Percentiles rank a stretch among this genome's conserved stretches.
Evolutionary conservation across 2,797 vertebrate species (phyloP).

Genomic region (Gambelia wislizenii): DNA sequence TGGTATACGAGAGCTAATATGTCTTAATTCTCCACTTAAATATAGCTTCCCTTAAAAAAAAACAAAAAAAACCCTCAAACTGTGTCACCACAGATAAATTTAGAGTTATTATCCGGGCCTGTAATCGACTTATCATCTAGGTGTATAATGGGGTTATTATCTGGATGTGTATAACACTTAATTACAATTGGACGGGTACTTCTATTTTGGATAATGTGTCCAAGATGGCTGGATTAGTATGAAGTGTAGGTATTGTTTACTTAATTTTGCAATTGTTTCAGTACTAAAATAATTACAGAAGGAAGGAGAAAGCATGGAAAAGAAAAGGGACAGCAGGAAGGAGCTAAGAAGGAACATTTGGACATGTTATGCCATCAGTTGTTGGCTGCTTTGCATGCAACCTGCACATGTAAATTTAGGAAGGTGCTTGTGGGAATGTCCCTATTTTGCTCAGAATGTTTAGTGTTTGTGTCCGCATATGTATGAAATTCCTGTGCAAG

Average conservation of each 20-base stretch:
- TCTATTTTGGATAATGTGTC: not conserved
- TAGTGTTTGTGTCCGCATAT: too few relatives aligned
- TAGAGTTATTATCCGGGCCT: too few relatives aligned
- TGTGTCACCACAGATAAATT: too few relatives aligned
- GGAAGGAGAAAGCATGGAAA: not conserved
- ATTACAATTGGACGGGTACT: not conserved
- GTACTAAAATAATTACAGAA: not conserved
- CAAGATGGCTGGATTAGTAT: not conserved
- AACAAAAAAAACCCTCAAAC: too few relatives aligned
- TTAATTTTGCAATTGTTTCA: not conserved
- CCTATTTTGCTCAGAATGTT: not conserved
- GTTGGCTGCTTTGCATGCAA: too few relatives aligned
- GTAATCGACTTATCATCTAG: not conserved
- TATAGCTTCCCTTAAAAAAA: not conserved
- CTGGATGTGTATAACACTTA: too few relatives aligned
- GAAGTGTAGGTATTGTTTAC: not conserved
- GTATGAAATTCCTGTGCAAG: not conserved
- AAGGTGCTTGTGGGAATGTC: not conserved
- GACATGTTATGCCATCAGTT: not conserved
- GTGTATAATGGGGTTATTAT: not conserved
- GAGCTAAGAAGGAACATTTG: conserved; percentile 4
- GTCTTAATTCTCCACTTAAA: not conserved
- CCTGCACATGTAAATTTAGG: not conserved
- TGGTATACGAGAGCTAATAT: too few relatives aligned
- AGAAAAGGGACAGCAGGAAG: not conserved